Evolutionary conservation across 2,113 vertebrate genomes (phyloP).

Genomic region (Limnothrissa miodon): DNA sequence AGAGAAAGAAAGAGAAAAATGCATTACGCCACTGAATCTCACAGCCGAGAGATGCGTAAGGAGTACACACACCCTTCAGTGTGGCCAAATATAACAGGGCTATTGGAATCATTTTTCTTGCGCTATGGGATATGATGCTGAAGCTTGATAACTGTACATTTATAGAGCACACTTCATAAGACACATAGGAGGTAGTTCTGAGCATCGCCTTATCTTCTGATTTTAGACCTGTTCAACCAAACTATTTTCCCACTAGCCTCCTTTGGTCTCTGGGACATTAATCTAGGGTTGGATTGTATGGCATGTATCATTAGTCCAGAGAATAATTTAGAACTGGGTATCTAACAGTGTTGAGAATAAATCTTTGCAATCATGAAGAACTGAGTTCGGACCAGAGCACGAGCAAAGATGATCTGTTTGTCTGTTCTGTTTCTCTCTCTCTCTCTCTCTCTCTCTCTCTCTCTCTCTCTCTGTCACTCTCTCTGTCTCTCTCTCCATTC

Average conservation of each 20-base stretch:
- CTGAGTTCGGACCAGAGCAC: not conserved
- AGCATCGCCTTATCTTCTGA: not conserved
- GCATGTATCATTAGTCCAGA: conserved; percentile 6
- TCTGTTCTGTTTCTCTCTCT: not conserved
- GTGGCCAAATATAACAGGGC: conserved; percentile 32
- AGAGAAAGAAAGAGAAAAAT: not conserved
- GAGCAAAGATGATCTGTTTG: not conserved
- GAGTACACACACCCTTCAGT: conserved; percentile 17
- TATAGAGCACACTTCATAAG: not conserved
- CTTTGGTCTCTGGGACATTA: not conserved
- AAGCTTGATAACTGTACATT: not conserved
- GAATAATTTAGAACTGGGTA: not conserved
- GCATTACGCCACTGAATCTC: conserved; percentile 2
- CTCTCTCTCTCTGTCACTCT: not conserved
- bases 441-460: not conserved
- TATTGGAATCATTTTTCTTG: conserved; percentile 36
- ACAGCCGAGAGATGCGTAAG: conserved; percentile 8
- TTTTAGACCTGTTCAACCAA: not conserved
- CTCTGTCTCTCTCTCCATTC: not conserved
- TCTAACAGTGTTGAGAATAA: not conserved
- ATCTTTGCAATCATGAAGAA: not conserved
- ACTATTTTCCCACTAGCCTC: not conserved
- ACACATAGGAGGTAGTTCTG: not conserved
- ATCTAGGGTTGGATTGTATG: not conserved
- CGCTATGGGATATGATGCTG: not conserved